A percentile compares a stretch with the other conserved stretches of the same genome.
These are phyloP conservation scores for Piscicola geometra DNA, from an alignment of 2,888 invertebrate genomes.

Conservation along the genomic window DNA sequence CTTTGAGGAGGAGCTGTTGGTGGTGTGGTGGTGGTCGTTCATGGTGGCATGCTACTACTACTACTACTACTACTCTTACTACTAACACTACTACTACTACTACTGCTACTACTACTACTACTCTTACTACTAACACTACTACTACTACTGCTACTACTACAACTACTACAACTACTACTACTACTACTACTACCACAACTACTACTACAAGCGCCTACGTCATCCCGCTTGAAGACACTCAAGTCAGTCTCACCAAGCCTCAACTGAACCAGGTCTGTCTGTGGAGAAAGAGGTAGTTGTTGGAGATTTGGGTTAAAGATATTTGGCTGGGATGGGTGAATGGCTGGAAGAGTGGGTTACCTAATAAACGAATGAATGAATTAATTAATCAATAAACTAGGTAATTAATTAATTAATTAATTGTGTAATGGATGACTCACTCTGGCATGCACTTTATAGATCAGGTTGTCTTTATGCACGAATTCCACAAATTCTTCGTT, in stretches of 20 bases:
- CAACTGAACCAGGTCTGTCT: too few relatives aligned
- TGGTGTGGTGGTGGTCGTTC: background rate
- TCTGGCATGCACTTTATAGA: background rate
- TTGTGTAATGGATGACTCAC: background rate
- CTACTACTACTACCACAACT: background rate
- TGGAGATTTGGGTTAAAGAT: too few relatives aligned
- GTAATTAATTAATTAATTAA: background rate
- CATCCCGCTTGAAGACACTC: background rate
- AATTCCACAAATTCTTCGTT: background rate
- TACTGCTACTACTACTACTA: background rate
- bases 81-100: background rate
- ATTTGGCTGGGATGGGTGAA: too few relatives aligned
- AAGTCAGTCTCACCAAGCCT: background rate
- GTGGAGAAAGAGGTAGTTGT: too few relatives aligned
- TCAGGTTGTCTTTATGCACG: background rate
- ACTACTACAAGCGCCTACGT: background rate
- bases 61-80: background rate
- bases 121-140: background rate
- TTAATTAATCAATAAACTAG: background rate
- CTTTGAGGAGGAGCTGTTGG: constrained; percentile 59
- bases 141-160: background rate
- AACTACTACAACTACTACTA: background rate
- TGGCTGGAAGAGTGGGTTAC: too few relatives aligned
- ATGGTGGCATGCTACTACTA: background rate
- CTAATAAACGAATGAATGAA: background rate